Percentiles rank a stretch among this genome's conserved stretches.
These are phyloP conservation scores for Phalera bucephala DNA, from an alignment of 2,888 invertebrate species.

Conservation along the genomic window DNA sequence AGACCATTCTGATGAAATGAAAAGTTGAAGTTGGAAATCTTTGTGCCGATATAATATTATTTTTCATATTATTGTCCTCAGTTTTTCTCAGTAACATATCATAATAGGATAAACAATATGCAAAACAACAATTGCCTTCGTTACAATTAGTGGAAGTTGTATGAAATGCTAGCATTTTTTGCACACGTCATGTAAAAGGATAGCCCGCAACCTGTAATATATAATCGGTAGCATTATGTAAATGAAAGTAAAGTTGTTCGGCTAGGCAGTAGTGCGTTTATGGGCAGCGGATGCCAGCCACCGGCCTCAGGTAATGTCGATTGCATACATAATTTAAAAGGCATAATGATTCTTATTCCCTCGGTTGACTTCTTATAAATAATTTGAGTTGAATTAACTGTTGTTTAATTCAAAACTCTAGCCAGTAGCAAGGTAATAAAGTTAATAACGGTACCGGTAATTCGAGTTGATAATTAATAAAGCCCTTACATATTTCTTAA, in stretches of 20 bases:
- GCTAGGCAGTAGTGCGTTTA: constrained; percentile 30
- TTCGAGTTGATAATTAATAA: not conserved
- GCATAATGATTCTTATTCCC: constrained; percentile 37
- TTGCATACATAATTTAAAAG: constrained; percentile 46
- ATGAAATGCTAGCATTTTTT: constrained; percentile 7
- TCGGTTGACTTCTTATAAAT: constrained; percentile 19
- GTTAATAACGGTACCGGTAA: not conserved
- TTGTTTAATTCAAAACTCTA: constrained; percentile 8
- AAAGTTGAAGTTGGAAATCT: too few relatives aligned
- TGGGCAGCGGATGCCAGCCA: constrained; percentile 35
- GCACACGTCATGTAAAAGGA: constrained; percentile 8
- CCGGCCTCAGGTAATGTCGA: constrained; percentile 35
- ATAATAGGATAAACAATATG: too few relatives aligned
- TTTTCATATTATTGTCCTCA: too few relatives aligned
- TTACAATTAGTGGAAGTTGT: too few relatives aligned
- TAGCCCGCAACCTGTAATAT: constrained; percentile 12
- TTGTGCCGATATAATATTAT: too few relatives aligned
- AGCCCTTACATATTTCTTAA: too few relatives aligned
- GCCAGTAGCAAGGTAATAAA: not conserved
- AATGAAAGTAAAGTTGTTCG: constrained; percentile 58
- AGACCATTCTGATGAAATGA: too few relatives aligned
- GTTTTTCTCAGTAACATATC: too few relatives aligned
- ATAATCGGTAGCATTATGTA: constrained; percentile 51
- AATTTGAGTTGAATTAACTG: constrained; percentile 12
- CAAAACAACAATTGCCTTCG: too few relatives aligned